Conservation (phyloP, 2,113 vertebrate genomes). For the Orcinus orca region DNA sequence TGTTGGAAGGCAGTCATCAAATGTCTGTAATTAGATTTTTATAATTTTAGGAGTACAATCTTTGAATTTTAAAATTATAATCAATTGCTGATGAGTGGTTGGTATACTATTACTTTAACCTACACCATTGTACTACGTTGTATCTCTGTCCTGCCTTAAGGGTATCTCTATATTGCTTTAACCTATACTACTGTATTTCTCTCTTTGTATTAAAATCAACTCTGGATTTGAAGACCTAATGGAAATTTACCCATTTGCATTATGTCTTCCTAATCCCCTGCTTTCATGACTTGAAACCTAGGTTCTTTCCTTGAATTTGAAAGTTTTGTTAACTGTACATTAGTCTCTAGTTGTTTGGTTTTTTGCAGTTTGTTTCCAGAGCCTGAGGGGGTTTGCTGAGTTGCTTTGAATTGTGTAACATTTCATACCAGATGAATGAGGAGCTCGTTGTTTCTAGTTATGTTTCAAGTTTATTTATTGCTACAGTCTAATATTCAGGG, state of each 20-base stretch:
- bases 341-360: neutral
- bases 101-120: accelerated
- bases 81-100: neutral
- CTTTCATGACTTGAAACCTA: neutral
- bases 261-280: neutral
- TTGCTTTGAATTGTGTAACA: neutral
- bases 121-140: accelerated
- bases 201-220: neutral
- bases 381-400: accelerated
- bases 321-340: neutral
- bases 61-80: neutral
- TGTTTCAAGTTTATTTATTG: neutral
- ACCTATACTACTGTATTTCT: accelerated
- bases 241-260: too few relatives aligned
- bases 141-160: neutral
- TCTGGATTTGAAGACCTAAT: neutral
- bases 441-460: neutral
- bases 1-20: neutral
- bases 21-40: neutral
- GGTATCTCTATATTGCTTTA: neutral
- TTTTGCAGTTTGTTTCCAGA: neutral
- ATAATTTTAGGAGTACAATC: neutral
- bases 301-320: neutral
- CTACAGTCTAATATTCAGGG: neutral
- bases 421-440: neutral